Percentiles rank a stretch among this genome's conserved stretches.
Conservation (phyloP, 2,113 vertebrate species). For the Paradisaea rubra region DNA sequence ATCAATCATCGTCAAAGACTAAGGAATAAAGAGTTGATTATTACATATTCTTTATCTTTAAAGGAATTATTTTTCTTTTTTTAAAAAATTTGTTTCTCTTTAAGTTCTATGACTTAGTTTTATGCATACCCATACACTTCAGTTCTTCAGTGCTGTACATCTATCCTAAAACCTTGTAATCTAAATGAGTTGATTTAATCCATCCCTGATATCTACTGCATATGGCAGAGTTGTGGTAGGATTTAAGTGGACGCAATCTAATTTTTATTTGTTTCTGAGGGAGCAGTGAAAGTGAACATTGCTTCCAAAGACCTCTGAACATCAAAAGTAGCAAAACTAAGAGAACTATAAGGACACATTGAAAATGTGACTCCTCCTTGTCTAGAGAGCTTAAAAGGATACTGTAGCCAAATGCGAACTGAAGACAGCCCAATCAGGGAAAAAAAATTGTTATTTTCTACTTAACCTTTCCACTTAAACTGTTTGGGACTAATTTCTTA, state of each 20-base stretch:
- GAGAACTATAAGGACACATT: background rate
- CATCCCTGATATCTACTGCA: background rate
- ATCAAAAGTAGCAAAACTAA: background rate
- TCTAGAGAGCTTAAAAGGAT: background rate
- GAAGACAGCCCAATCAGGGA: background rate
- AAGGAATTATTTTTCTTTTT: background rate
- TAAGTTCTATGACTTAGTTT: background rate
- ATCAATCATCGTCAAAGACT: background rate
- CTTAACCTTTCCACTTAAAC: background rate
- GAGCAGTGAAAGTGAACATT: background rate
- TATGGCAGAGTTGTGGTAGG: background rate
- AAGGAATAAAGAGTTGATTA: background rate
- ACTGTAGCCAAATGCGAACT: background rate
- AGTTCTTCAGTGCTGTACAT: background rate
- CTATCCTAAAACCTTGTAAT: background rate
- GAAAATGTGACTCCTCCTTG: background rate
- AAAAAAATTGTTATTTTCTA: background rate
- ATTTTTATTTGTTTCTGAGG: background rate
- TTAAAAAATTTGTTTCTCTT: background rate
- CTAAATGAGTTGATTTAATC: background rate
- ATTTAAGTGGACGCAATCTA: background rate
- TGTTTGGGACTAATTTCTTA: constrained; percentile 11
- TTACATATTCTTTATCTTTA: background rate
- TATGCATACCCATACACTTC: background rate
- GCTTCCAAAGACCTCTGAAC: background rate